Conservation (phyloP, 2,888 invertebrate species). For the Tillus elongatus region DNA sequence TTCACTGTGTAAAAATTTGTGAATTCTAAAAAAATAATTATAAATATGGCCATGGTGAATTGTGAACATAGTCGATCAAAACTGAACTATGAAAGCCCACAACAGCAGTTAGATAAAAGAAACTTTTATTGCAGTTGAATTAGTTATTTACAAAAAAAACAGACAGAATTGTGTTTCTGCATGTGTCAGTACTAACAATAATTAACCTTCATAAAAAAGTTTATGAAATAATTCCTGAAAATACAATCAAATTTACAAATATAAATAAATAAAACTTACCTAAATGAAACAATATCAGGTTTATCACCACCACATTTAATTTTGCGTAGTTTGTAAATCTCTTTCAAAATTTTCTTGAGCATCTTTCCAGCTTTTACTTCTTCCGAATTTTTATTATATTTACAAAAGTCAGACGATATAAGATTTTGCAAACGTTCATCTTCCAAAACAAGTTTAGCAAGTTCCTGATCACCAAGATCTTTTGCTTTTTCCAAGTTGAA, state of each 20-base stretch:
- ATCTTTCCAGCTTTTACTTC: slow-evolving; percentile 69
- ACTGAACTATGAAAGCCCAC: too few relatives aligned
- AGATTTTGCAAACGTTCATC: slow-evolving; percentile 78
- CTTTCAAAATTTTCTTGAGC: slow-evolving; percentile 78
- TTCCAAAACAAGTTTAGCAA: slow-evolving; percentile 78
- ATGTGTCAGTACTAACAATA: slow-evolving; percentile 10
- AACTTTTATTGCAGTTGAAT: too few relatives aligned
- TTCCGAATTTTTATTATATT: slow-evolving; percentile 48
- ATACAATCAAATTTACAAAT: background rate
- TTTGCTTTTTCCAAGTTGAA: slow-evolving; percentile 74
- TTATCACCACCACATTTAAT: slow-evolving; percentile 80
- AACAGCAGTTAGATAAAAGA: too few relatives aligned
- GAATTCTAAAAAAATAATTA: too few relatives aligned
- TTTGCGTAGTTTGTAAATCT: slow-evolving; percentile 82
- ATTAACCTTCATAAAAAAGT: slow-evolving; percentile 4
- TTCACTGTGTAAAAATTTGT: too few relatives aligned
- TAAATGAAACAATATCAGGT: slow-evolving; percentile 86
- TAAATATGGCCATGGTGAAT: too few relatives aligned
- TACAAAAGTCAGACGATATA: slow-evolving; percentile 48
- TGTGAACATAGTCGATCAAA: too few relatives aligned
- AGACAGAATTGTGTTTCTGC: background rate
- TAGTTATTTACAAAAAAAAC: slow-evolving; percentile 11
- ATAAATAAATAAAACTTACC: slow-evolving; percentile 51
- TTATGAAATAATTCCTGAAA: too few relatives aligned
- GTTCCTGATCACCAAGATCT: slow-evolving; percentile 69